These are phyloP conservation scores for Merluccius polli DNA, from an alignment of 2,797 vertebrate genomes.

Conservation along the genomic window DNA sequence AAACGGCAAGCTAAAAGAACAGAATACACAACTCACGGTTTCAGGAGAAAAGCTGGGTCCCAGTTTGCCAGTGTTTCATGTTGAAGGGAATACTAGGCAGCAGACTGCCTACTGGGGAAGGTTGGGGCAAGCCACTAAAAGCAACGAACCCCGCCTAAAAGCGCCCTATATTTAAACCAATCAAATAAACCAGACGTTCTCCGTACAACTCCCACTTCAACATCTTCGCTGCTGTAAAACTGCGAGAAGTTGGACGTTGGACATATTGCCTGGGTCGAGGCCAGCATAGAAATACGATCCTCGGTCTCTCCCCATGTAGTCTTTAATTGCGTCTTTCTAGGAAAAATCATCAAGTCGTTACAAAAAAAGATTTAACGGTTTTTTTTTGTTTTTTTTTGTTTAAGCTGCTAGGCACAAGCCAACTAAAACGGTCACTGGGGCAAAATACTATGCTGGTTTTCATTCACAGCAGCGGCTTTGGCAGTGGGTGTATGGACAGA, in stretches of 20 bases:
- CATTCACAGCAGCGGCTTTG: conserved; percentile 21
- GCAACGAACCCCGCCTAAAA: conserved; percentile 75
- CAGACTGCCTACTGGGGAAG: conserved; percentile 52
- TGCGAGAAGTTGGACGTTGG: conserved; percentile 29
- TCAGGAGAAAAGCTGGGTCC: conserved; percentile 40
- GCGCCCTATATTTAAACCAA: conserved; percentile 66
- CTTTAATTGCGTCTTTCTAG: neutral
- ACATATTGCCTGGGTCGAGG: conserved; percentile 12
- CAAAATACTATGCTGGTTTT: conserved; percentile 11
- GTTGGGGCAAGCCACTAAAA: conserved; percentile 69
- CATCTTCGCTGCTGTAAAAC: neutral
- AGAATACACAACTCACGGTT: conserved; percentile 63
- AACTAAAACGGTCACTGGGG: conserved; percentile 33
- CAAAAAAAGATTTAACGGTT: neutral
- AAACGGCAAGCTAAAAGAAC: neutral
- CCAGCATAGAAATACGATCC: neutral
- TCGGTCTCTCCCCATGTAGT: neutral
- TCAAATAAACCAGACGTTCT: conserved; percentile 55
- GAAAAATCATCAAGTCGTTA: neutral
- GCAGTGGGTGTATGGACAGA: conserved; percentile 18
- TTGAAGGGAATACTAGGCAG: conserved; percentile 45
- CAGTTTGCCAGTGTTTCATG: conserved; percentile 35
- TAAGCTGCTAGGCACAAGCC: conserved; percentile 11
- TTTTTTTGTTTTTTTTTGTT: neutral
- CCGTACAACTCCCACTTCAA: conserved; percentile 18